phyloP scores from a whole-genome alignment of 37 sponge, comb jelly and placozoan species.

The Spongilla lacustris region DNA sequence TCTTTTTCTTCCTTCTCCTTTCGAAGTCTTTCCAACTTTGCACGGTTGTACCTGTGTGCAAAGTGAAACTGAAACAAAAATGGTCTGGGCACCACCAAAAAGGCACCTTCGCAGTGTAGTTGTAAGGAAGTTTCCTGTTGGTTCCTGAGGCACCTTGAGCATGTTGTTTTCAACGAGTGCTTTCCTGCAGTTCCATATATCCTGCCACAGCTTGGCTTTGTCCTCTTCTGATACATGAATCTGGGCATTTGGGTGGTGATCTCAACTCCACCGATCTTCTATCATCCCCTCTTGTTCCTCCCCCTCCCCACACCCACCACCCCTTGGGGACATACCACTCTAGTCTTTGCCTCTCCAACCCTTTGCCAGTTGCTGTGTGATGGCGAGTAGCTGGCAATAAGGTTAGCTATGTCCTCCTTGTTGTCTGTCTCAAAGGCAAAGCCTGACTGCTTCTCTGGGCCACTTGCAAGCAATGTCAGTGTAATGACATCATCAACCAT shows the following conservation, averaged over 20 bases:
- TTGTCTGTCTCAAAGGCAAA: constrained; percentile 90
- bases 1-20: constrained; percentile 75
- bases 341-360: constrained; percentile 81
- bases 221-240: constrained; percentile 80
- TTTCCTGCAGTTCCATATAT: constrained; percentile 69
- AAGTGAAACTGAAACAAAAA: background rate
- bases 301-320: background rate
- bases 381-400: constrained; percentile 95
- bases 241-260: constrained; percentile 7
- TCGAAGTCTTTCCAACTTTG: constrained; percentile 69
- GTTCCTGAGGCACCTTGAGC: constrained; percentile 82
- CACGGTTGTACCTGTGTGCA: constrained; percentile 59
- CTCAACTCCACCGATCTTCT: background rate
- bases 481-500: constrained; percentile 77
- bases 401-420: constrained; percentile 92
- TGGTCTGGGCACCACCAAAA: background rate
- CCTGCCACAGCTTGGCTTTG: constrained; percentile 71
- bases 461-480: constrained; percentile 72
- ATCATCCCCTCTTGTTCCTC: background rate
- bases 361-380: constrained; percentile 89
- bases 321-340: constrained; percentile 42
- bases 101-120: constrained; percentile 83
- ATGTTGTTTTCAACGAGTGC: constrained; percentile 86
- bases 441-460: constrained; percentile 77
- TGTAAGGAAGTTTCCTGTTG: constrained; percentile 83